Percentiles rank a stretch among this genome's conserved stretches.
Evolutionary conservation across 1,140 invertebrate species (phyloP).

Genomic region (Bicyclus anynana): DNA sequence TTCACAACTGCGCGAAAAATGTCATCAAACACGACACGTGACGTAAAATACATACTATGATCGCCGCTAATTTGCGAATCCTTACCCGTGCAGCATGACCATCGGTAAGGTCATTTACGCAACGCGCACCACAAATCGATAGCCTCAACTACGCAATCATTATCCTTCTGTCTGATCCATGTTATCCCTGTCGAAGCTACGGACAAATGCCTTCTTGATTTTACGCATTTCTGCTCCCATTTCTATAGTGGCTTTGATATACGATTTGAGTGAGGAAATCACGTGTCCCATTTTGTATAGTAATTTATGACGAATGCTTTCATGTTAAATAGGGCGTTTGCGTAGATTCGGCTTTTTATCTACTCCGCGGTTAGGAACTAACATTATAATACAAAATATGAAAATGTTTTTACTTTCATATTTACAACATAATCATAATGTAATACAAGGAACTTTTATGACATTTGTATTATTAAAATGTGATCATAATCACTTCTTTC

Average conservation of each 20-base stretch:
- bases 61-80: conserved; percentile 37
- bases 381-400: too few relatives aligned
- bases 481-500: too few relatives aligned
- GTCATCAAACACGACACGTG: background rate
- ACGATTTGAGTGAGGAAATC: background rate
- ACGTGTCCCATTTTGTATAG: background rate
- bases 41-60: background rate
- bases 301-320: background rate
- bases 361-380: too few relatives aligned
- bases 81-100: conserved; percentile 45
- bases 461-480: too few relatives aligned
- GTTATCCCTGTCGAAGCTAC: conserved; percentile 20
- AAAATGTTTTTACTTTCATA: too few relatives aligned
- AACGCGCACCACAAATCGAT: conserved; percentile 50
- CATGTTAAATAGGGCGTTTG: background rate
- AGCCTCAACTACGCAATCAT: conserved; percentile 42
- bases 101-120: conserved; percentile 40
- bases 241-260: background rate
- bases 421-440: too few relatives aligned
- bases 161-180: conserved; percentile 31
- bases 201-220: conserved; percentile 28
- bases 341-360: background rate
- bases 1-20: background rate
- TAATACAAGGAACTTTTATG: too few relatives aligned
- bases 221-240: conserved; percentile 1